Conservation (phyloP, 2,888 invertebrate genomes). For the Lasioglossum marginatum region DNA sequence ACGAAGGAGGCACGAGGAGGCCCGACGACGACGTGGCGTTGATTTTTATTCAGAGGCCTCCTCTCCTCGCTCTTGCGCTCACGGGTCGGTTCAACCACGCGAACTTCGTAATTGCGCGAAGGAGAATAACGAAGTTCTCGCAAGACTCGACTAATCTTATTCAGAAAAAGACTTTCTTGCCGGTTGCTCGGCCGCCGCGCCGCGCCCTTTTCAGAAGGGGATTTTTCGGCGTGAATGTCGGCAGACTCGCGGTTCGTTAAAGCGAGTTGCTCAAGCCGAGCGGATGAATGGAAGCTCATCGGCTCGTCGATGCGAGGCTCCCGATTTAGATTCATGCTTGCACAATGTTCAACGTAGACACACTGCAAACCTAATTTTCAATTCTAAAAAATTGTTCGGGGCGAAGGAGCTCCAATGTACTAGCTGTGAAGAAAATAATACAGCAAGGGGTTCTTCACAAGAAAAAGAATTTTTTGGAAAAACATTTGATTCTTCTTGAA, state of each 20-base stretch:
- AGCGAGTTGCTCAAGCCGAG: constrained; percentile 8
- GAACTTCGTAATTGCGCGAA: constrained; percentile 51
- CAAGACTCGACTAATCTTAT: constrained; percentile 47
- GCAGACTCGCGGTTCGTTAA: constrained; percentile 50
- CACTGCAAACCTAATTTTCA: no score
- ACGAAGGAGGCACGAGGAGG: neutral
- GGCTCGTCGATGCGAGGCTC: constrained; percentile 1
- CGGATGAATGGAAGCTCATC: constrained; percentile 1
- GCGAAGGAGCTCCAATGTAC: no score
- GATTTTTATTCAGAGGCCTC: constrained; percentile 33
- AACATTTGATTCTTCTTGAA: no score
- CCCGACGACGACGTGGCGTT: constrained; percentile 8
- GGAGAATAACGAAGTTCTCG: constrained; percentile 52
- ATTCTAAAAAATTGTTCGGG: neutral
- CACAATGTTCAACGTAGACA: neutral
- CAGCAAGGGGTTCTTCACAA: no score
- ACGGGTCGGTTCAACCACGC: constrained; percentile 22
- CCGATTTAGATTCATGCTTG: neutral
- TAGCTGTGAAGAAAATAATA: no score
- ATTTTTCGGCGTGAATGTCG: constrained; percentile 45
- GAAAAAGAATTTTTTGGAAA: no score
- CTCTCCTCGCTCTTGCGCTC: neutral
- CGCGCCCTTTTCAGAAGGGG: constrained; percentile 28
- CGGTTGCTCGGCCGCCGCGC: constrained; percentile 5
- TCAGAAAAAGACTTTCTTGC: constrained; percentile 48